phyloP scores from a whole-genome alignment of 2,113 vertebrate species.

The Cebidichthys violaceus region DNA sequence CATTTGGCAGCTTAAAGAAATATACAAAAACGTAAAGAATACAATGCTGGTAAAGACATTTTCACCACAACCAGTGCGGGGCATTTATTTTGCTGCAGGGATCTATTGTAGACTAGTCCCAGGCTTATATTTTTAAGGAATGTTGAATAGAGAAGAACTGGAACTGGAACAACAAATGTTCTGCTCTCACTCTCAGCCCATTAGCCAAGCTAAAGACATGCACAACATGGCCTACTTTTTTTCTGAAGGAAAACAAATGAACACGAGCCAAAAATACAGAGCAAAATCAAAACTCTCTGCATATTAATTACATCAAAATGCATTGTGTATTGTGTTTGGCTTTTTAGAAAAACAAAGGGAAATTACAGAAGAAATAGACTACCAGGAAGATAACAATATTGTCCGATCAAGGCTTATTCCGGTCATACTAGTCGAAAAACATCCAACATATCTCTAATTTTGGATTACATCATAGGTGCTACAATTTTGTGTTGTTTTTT shows the following conservation, averaged over 20 bases:
- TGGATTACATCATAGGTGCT: neutral
- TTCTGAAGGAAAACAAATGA: slow-evolving; percentile 2
- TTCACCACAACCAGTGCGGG: neutral
- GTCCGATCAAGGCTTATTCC: neutral
- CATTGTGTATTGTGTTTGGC: neutral
- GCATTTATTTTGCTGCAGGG: neutral
- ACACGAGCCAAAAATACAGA: slow-evolving; percentile 18
- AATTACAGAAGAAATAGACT: neutral
- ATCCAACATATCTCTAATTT: neutral
- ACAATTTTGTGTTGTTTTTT: neutral
- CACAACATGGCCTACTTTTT: slow-evolving; percentile 17
- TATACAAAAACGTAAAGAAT: neutral
- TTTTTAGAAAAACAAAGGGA: neutral
- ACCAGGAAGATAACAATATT: neutral
- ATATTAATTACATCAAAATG: neutral
- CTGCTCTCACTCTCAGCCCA: no score
- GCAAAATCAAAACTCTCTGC: neutral
- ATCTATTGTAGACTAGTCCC: neutral
- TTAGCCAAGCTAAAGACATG: no score
- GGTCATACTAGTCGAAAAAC: neutral
- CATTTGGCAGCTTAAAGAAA: neutral
- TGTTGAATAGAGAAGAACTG: no score
- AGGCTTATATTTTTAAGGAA: no score
- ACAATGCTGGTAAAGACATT: neutral
- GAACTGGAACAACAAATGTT: no score